phyloP scores from a whole-genome alignment of 2,113 vertebrate species.

The Taxidea taxus region DNA sequence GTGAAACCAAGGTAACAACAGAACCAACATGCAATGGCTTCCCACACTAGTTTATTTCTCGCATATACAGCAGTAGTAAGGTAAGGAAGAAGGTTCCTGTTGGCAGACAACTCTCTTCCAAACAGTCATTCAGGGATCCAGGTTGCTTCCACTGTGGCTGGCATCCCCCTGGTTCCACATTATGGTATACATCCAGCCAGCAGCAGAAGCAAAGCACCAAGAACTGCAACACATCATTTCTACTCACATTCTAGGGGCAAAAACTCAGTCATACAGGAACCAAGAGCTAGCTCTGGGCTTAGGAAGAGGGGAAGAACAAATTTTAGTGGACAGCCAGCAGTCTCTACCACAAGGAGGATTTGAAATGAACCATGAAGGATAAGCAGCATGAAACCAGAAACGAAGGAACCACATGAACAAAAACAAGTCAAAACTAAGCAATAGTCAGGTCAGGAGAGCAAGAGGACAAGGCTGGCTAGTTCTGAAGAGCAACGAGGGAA shows the following conservation, averaged over 20 bases:
- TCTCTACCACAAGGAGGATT: background rate
- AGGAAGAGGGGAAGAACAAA: background rate
- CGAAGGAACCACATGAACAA: background rate
- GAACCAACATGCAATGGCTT: background rate
- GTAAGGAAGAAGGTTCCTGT: background rate
- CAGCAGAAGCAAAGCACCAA: background rate
- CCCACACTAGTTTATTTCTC: background rate
- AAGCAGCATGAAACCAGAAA: background rate
- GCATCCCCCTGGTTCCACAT: background rate
- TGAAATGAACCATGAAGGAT: background rate
- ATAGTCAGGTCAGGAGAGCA: background rate
- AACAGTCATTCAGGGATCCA: background rate
- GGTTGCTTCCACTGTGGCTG: background rate
- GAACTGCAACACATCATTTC: background rate
- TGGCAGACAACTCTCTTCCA: background rate
- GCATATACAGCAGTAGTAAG: background rate
- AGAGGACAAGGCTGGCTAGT: background rate
- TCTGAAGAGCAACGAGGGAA: background rate
- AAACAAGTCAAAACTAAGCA: background rate
- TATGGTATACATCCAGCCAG: background rate
- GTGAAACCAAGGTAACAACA: background rate
- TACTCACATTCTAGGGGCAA: background rate
- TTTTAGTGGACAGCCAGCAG: background rate
- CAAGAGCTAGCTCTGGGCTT: background rate
- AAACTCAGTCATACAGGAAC: background rate